Percentiles rank a stretch among this genome's conserved stretches.
phyloP scores from a whole-genome alignment of 2,113 vertebrate genomes.

The Pangasianodon gigas region DNA sequence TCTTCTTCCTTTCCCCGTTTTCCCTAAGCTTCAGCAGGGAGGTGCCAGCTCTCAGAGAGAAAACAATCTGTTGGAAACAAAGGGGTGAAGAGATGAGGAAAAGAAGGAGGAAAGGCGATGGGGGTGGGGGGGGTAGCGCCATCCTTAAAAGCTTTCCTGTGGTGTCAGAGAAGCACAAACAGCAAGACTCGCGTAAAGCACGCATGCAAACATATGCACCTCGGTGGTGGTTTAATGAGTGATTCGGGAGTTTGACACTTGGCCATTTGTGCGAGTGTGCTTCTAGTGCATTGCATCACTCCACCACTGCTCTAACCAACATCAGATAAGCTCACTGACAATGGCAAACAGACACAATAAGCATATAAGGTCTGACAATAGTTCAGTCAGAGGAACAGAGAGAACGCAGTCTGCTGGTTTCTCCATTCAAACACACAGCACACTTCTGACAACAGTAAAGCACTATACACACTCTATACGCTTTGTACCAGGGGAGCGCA shows the following conservation, averaged over 20 bases:
- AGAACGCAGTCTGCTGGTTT: not conserved
- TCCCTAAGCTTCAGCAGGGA: slow-evolving; percentile 1
- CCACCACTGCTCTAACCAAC: slow-evolving; percentile 39
- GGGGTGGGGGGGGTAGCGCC: not conserved
- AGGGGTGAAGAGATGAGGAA: not conserved
- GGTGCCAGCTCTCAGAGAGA: not conserved
- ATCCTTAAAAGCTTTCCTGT: not conserved
- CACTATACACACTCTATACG: not conserved
- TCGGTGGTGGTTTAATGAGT: slow-evolving; percentile 62
- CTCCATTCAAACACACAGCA: not conserved
- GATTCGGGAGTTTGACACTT: slow-evolving; percentile 60
- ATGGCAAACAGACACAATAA: not conserved
- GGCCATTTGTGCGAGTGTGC: slow-evolving; percentile 53
- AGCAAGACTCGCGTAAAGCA: slow-evolving; percentile 25
- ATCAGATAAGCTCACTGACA: slow-evolving; percentile 41
- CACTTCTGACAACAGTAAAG: not conserved
- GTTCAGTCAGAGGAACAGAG: not conserved
- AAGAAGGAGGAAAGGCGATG: not conserved
- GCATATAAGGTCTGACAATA: not conserved
- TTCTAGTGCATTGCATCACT: slow-evolving; percentile 43
- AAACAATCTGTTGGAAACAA: slow-evolving; percentile 16
- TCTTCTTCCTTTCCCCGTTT: not conserved
- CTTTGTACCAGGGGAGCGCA: not conserved
- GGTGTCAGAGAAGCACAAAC: slow-evolving; percentile 31
- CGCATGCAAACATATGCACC: slow-evolving; percentile 41